Percentiles rank a stretch among this genome's conserved stretches.
Evolutionary conservation across 2,797 vertebrate genomes (phyloP).

Genomic region (Sebastes hubbsi): DNA sequence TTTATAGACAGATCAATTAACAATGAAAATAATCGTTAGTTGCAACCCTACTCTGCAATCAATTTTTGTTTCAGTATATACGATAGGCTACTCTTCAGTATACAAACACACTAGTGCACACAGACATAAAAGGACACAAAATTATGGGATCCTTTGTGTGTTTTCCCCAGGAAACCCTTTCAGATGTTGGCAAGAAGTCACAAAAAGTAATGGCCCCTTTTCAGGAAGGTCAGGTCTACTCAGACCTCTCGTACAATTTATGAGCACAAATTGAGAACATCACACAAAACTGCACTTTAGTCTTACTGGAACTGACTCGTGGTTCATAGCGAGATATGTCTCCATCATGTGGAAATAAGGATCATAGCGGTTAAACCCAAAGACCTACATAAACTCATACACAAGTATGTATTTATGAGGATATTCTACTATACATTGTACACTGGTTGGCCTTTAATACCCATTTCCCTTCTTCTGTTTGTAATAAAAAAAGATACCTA

Average conservation of each 20-base stretch:
- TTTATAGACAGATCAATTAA: too few species aligned
- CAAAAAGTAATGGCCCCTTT: not conserved
- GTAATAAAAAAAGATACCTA: conserved; percentile 14
- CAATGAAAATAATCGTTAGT: too few species aligned
- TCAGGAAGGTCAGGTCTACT: not conserved
- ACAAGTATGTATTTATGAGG: not conserved
- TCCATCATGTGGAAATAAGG: not conserved
- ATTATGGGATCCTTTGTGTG: not conserved
- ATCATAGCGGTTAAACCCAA: not conserved
- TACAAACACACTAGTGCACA: not conserved
- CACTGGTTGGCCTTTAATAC: not conserved
- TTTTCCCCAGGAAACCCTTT: not conserved
- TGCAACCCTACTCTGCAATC: too few species aligned
- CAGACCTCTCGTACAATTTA: not conserved
- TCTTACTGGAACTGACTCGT: not conserved
- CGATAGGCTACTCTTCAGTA: not conserved
- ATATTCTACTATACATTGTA: not conserved
- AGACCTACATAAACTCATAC: not conserved
- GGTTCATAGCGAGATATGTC: too few species aligned
- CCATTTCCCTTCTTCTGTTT: not conserved
- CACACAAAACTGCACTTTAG: not conserved
- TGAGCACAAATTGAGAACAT: not conserved
- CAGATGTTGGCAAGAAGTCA: not conserved
- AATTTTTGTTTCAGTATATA: not conserved
- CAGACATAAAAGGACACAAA: not conserved